A percentile compares a stretch with the other conserved stretches of the same genome.
These are phyloP conservation scores for Sebastes iracundus DNA, from an alignment of 2,797 vertebrate genomes.

Conservation along the genomic window DNA sequence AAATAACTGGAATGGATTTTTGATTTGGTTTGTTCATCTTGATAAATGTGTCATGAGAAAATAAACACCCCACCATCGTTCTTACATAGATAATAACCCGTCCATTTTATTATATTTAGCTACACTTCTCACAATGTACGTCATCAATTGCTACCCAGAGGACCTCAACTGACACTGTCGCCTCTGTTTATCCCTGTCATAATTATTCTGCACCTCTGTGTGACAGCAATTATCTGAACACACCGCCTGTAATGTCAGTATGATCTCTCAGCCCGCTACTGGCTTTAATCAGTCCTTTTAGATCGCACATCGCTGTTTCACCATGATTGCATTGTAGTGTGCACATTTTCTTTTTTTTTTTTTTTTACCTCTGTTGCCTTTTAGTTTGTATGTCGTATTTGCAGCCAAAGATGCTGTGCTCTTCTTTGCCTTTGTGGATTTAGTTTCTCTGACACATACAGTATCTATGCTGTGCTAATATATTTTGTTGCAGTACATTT, in stretches of 20 bases:
- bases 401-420: background rate
- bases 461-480: background rate
- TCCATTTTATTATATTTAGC: background rate
- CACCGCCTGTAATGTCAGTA: background rate
- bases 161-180: background rate
- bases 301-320: background rate
- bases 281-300: conserved; percentile 15
- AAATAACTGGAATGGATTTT: background rate
- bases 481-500: background rate
- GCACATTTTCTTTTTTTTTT: background rate
- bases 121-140: background rate
- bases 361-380: background rate
- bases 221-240: conserved; percentile 14
- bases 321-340: background rate
- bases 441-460: background rate
- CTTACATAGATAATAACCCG: background rate
- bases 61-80: background rate
- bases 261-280: background rate
- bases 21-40: background rate
- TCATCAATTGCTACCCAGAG: background rate
- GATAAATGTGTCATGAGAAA: background rate
- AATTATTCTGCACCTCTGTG: background rate
- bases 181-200: background rate
- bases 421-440: background rate
- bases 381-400: background rate